Percentiles rank a stretch among this genome's conserved stretches.
phyloP scores from a whole-genome alignment of 2,797 vertebrate species.

The Acanthopagrus latus region DNA sequence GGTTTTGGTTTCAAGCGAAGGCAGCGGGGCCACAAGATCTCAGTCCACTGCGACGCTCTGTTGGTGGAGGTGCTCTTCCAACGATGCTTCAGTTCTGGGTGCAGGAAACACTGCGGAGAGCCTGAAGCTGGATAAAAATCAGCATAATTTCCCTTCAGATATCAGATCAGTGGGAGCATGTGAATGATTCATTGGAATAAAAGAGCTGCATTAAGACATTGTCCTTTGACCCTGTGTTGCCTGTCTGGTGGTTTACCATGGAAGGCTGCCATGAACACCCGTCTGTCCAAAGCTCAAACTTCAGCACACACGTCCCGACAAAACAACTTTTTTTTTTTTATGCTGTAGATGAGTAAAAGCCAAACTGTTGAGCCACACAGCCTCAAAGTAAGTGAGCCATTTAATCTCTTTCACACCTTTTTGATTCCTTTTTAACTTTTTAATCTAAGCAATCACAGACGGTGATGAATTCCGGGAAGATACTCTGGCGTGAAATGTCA shows the following conservation, averaged over 20 bases:
- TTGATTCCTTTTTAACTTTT: background rate
- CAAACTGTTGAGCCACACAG: constrained; percentile 5
- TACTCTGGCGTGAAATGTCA: constrained; percentile 44
- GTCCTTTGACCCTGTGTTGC: constrained; percentile 68
- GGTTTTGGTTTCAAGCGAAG: too few relatives aligned
- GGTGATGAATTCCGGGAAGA: constrained; percentile 9
- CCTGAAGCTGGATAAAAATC: too few relatives aligned
- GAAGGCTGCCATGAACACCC: constrained; percentile 67
- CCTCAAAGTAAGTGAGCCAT: constrained; percentile 47
- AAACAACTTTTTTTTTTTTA: constrained; percentile 15
- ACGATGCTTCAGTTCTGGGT: too few relatives aligned
- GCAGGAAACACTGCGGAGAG: too few relatives aligned
- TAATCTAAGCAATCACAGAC: background rate
- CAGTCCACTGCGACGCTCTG: too few relatives aligned
- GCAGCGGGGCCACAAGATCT: too few relatives aligned
- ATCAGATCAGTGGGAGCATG: background rate
- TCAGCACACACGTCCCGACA: constrained; percentile 21
- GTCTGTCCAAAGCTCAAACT: constrained; percentile 80
- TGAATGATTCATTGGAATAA: constrained; percentile 19
- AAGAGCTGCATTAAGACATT: constrained; percentile 17
- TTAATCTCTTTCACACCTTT: background rate
- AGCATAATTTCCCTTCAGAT: too few relatives aligned
- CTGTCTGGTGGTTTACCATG: constrained; percentile 70
- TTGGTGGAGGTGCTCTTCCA: too few relatives aligned
- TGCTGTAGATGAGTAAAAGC: constrained; percentile 18